These are phyloP conservation scores for Anoplophora glabripennis DNA, from an alignment of 1,140 invertebrate genomes.

Conservation along the genomic window DNA sequence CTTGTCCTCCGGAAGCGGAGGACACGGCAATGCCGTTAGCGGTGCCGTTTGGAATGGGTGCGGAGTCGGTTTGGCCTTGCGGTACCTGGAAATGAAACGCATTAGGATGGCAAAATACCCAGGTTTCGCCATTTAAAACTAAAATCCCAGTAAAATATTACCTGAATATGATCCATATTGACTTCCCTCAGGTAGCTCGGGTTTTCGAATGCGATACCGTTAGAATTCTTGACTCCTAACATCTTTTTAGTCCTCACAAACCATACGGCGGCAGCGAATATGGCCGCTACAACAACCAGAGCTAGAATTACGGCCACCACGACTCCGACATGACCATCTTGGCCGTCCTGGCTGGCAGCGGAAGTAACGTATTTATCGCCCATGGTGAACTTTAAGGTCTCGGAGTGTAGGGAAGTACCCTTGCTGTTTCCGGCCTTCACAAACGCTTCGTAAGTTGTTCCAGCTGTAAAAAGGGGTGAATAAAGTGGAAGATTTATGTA, in stretches of 20 bases:
- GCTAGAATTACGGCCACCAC: slow-evolving; percentile 65
- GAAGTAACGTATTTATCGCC: slow-evolving; percentile 66
- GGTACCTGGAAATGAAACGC: slow-evolving; percentile 37
- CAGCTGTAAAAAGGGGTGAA: slow-evolving; percentile 47
- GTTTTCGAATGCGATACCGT: slow-evolving; percentile 81
- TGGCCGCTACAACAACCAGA: slow-evolving; percentile 60
- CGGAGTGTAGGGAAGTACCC: slow-evolving; percentile 71
- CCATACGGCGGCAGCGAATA: slow-evolving; percentile 62
- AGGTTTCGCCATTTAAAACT: no score
- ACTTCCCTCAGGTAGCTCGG: slow-evolving; percentile 77
- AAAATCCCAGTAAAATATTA: slow-evolving; percentile 38
- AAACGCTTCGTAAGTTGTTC: slow-evolving; percentile 72
- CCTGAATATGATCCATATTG: slow-evolving; percentile 68
- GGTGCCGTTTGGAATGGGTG: slow-evolving; percentile 38
- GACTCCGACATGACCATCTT: slow-evolving; percentile 55
- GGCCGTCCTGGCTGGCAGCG: slow-evolving; percentile 54
- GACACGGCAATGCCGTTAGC: slow-evolving; percentile 46
- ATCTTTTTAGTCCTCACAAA: slow-evolving; percentile 63
- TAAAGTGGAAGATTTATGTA: no score
- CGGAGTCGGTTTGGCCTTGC: slow-evolving; percentile 31
- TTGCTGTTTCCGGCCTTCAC: slow-evolving; percentile 78
- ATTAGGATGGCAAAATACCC: no score
- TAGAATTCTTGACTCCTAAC: slow-evolving; percentile 56
- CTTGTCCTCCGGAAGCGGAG: slow-evolving; percentile 44
- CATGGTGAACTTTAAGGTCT: slow-evolving; percentile 69